Evolutionary conservation across 1,140 invertebrate genomes (phyloP).

Genomic region (Gyrodactylus bullatarudis): DNA sequence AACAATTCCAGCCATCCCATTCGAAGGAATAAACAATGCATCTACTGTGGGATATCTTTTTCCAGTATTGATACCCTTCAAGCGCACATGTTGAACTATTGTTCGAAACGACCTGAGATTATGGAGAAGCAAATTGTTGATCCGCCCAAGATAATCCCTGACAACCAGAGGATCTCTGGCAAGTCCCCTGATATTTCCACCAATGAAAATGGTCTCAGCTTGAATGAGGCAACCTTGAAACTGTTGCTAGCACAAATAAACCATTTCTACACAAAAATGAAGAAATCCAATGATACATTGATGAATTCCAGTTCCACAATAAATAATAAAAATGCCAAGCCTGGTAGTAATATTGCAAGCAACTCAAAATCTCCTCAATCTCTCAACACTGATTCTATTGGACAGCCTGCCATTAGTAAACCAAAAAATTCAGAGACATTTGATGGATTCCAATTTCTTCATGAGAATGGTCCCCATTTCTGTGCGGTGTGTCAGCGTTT

Average conservation of each 20-base stretch:
- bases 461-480: neutral
- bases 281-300: neutral
- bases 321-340: no score
- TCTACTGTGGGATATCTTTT: neutral
- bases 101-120: neutral
- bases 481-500: neutral
- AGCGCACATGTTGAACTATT: neutral
- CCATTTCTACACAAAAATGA: no score
- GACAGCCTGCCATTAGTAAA: no score
- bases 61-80: neutral
- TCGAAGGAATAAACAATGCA: neutral
- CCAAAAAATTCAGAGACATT: no score
- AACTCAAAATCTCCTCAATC: no score
- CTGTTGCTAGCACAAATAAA: no score
- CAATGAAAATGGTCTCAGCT: neutral
- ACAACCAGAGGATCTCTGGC: neutral
- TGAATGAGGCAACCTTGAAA: no score
- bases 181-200: neutral
- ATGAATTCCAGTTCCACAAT: no score
- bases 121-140: neutral
- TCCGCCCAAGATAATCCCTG: neutral
- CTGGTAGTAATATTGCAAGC: no score
- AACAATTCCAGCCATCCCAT: no score
- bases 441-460: neutral
- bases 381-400: no score